phyloP scores from a whole-genome alignment of 2,113 vertebrate genomes.

The Megaceryle maxima region DNA sequence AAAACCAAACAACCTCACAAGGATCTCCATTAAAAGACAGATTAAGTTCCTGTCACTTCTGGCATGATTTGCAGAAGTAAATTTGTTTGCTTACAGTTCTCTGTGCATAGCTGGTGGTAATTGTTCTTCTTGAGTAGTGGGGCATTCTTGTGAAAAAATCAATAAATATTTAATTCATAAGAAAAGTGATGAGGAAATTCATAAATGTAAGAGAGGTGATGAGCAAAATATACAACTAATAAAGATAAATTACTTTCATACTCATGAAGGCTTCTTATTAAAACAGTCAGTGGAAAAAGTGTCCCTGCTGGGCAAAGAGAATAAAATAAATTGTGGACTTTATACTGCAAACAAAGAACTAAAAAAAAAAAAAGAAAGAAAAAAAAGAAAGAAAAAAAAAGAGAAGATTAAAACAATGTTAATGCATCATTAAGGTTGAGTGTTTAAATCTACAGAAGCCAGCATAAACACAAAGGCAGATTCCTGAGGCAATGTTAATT shows the following conservation, averaged over 20 bases:
- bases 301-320: conserved; percentile 29
- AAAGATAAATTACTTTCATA: not conserved
- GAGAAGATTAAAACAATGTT: not conserved
- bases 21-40: not conserved
- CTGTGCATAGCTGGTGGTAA: not conserved
- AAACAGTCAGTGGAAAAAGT: conserved; percentile 26
- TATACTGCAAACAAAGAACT: conserved; percentile 10
- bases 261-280: conserved; percentile 25
- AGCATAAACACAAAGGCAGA: conserved; percentile 9
- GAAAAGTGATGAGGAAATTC: not conserved
- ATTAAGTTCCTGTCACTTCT: not conserved
- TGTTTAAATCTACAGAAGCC: conserved; percentile 14
- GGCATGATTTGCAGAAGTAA: not conserved
- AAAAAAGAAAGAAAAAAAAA: not conserved
- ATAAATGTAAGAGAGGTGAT: not conserved
- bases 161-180: conserved; percentile 57
- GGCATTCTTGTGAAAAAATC: conserved; percentile 19
- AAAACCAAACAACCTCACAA: not conserved
- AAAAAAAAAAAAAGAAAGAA: not conserved
- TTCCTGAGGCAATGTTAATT: conserved; percentile 12
- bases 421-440: conserved; percentile 31
- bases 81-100: not conserved
- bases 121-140: not conserved
- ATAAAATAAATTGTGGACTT: conserved; percentile 32
- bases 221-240: conserved; percentile 49